Evolutionary conservation across 92 coral and sea anemone genomes (phyloP).

Genomic region (Siderastrea radians): DNA sequence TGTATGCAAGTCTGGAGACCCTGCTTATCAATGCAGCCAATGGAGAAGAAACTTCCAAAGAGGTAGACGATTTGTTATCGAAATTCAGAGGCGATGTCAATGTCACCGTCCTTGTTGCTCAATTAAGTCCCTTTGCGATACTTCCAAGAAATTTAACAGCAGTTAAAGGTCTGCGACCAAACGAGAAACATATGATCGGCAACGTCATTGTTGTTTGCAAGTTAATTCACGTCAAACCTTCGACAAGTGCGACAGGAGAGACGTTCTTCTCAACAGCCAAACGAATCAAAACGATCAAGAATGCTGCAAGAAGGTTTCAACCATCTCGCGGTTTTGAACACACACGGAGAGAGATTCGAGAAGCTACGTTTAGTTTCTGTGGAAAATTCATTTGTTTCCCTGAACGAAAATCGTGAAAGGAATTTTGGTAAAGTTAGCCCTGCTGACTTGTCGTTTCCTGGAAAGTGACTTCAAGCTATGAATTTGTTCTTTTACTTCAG

Average conservation of each 20-base stretch:
- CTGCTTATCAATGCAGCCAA: constrained; percentile 40
- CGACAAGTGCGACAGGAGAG: constrained; percentile 73
- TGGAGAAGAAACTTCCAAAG: constrained; percentile 59
- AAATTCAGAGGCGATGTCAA: constrained; percentile 57
- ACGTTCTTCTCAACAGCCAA: constrained; percentile 78
- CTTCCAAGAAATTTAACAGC: constrained; percentile 49
- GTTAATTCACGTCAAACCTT: constrained; percentile 68
- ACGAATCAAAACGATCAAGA: constrained; percentile 71
- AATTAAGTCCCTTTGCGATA: constrained; percentile 30
- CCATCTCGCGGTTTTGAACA: constrained; percentile 66
- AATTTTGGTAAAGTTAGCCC: constrained; percentile 60
- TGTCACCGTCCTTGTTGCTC: constrained; percentile 47
- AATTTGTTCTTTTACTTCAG: background rate
- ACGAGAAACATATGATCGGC: constrained; percentile 58
- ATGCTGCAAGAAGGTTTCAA: constrained; percentile 73
- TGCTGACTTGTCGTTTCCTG: constrained; percentile 38
- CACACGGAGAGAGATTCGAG: constrained; percentile 66
- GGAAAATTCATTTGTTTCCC: constrained; percentile 59
- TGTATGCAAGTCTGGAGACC: constrained; percentile 45
- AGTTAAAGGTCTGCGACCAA: constrained; percentile 45
- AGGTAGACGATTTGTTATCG: constrained; percentile 45
- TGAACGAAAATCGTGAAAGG: constrained; percentile 63
- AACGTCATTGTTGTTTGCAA: constrained; percentile 69
- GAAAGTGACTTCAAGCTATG: background rate
- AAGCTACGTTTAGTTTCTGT: constrained; percentile 53